These are phyloP conservation scores for Cataglyphis livida DNA, from an alignment of 2,888 invertebrate species.

Conservation along the genomic window DNA sequence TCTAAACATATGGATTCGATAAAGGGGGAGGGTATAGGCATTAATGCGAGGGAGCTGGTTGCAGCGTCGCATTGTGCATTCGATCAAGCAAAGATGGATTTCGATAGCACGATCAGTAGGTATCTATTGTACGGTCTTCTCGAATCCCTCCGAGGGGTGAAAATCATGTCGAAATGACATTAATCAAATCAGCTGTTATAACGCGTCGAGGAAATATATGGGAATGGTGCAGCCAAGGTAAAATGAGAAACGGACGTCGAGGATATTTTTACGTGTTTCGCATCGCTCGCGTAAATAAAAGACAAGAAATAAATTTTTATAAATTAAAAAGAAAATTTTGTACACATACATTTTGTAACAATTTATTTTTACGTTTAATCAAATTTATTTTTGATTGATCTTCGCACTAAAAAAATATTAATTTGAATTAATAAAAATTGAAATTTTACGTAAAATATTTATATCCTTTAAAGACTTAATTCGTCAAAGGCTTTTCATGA, in stretches of 20 bases:
- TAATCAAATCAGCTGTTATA: slow-evolving; percentile 40
- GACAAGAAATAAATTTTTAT: not conserved
- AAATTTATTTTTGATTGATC: not conserved
- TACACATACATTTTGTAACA: not conserved
- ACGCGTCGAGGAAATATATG: not conserved
- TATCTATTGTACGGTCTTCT: slow-evolving; percentile 22
- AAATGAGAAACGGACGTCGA: not conserved
- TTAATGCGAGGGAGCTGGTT: not conserved
- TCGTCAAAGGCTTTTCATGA: not conserved
- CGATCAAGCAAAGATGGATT: not conserved
- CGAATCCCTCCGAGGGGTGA: not conserved
- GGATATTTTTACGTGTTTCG: not conserved
- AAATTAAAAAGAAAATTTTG: not conserved
- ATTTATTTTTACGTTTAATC: not conserved
- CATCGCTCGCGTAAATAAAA: not conserved
- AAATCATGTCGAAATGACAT: slow-evolving; percentile 33
- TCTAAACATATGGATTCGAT: slow-evolving; percentile 23
- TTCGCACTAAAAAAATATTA: not conserved
- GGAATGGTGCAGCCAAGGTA: not conserved
- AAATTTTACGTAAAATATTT: not conserved
- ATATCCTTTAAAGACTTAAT: not conserved
- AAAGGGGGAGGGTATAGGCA: not conserved
- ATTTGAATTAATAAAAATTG: not conserved
- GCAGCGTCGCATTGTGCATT: not conserved
- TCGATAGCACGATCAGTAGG: not conserved